phyloP scores from a whole-genome alignment of 1,140 invertebrate genomes.

The Cheumatopsyche charites region DNA sequence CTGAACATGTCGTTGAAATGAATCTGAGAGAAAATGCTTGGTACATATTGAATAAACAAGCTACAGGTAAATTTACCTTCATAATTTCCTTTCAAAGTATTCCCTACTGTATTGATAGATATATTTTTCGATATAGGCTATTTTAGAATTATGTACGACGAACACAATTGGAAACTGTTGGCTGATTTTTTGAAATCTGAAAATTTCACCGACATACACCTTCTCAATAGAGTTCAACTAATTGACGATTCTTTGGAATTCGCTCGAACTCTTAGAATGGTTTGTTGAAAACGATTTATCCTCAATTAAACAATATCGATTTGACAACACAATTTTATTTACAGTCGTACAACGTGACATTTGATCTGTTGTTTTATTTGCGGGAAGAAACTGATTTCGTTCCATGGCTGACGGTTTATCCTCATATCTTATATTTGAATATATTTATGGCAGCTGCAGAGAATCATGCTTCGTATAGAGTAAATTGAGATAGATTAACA shows the following conservation, averaged over 20 bases:
- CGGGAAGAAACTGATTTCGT: slow-evolving; percentile 65
- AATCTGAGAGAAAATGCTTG: slow-evolving; percentile 55
- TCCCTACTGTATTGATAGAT: slow-evolving; percentile 8
- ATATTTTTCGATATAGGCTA: slow-evolving; percentile 57
- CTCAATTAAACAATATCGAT: too few relatives aligned
- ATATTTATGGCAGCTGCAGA: slow-evolving; percentile 51
- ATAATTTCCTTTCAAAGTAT: too few relatives aligned
- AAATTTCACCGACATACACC: slow-evolving; percentile 62
- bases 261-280: slow-evolving; percentile 63
- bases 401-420: slow-evolving; percentile 64
- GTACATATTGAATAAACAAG: slow-evolving; percentile 67
- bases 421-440: slow-evolving; percentile 53
- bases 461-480: slow-evolving; percentile 6
- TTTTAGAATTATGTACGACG: slow-evolving; percentile 68
- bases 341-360: slow-evolving; percentile 54
- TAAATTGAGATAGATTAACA: too few relatives aligned
- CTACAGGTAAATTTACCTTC: slow-evolving; percentile 58
- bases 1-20: not conserved
- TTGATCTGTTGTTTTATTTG: slow-evolving; percentile 63
- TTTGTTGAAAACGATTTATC: too few relatives aligned
- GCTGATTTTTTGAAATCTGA: slow-evolving; percentile 52
- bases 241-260: slow-evolving; percentile 77
- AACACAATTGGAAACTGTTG: slow-evolving; percentile 60
- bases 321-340: too few relatives aligned
- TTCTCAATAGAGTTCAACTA: slow-evolving; percentile 77